Base-by-base conservation (phyloP, 2,113 vertebrate genomes). In the Colaptes auratus region DNA sequence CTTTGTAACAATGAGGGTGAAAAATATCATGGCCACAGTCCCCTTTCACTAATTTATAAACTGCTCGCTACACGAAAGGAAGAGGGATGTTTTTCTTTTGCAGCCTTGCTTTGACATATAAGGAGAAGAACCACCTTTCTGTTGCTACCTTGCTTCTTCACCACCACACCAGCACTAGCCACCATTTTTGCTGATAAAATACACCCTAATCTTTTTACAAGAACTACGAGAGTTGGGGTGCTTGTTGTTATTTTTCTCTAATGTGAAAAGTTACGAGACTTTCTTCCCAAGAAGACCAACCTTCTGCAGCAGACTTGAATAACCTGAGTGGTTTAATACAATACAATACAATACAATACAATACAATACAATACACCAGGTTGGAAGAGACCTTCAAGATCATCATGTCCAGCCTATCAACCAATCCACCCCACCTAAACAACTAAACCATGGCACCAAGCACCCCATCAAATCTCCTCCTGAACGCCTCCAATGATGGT, bases 1-100 rank as follows among this genome's bases (percentile, higher is more conserved):
- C 25, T 61, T 64, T 63, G 25, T 33, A 65, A 58, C 52, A 92
- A 81, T 90, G 61, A 74, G 7, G 12, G 23, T 67, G 66, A 93
- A 87, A 87, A 78, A 74, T 28, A 75, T 31, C 67, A 72, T 12
- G 58, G 73, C 42, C 30, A 46, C 25, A 71, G 25, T 10, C 9
- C 4, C 36, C 60, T 93, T 80, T 86, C 86, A 64, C 77, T 69
- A 84, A 48, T 91, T 84, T 95, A 89, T 78, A 61, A 86, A 82
- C 77, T 60, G 36, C 70, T 84, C 67, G 27, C 33, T 67, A 33
- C 23, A 15, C 58, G 58, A 90, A 93, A 89, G 81, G 52, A 89
- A 86, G 42, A 86, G 12, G 27, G 33, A n/a, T 56, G 60, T 19
- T 93, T 88, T 83, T 56, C 61, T 83, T 83, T 71, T 46, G 31